Evolutionary conservation across 1,140 invertebrate species (phyloP).

Genomic region (Drosophila mayri): DNA sequence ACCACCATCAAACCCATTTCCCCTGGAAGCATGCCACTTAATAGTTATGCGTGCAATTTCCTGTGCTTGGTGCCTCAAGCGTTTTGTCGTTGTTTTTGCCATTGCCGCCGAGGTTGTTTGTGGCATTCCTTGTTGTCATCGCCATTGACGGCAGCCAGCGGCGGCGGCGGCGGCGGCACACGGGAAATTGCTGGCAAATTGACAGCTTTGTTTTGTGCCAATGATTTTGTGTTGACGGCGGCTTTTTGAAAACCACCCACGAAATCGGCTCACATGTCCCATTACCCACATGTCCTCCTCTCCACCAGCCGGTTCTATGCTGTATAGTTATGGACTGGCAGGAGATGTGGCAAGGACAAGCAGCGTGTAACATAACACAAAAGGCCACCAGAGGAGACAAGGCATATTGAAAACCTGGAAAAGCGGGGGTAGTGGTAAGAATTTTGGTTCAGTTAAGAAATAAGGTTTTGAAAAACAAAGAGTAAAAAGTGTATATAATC

Average conservation of each 20-base stretch:
- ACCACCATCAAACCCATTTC: neutral
- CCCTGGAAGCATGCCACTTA: slow-evolving; percentile 67
- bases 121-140: slow-evolving; percentile 40
- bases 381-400: slow-evolving; percentile 14
- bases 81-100: slow-evolving; percentile 55
- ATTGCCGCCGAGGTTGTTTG: slow-evolving; percentile 28
- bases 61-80: slow-evolving; percentile 64
- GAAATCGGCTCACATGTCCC: slow-evolving; percentile 53
- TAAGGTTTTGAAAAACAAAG: neutral
- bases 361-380: slow-evolving; percentile 30
- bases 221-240: slow-evolving; percentile 53
- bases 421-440: neutral
- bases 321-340: slow-evolving; percentile 6
- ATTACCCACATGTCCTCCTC: slow-evolving; percentile 10
- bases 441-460: neutral
- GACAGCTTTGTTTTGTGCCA: slow-evolving; percentile 78
- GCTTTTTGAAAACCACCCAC: slow-evolving; percentile 43
- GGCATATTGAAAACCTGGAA: neutral
- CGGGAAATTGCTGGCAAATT: slow-evolving; percentile 76
- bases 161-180: slow-evolving; percentile 14
- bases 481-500: too few species aligned
- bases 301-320: neutral
- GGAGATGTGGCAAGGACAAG: slow-evolving; percentile 19
- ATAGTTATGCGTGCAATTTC: slow-evolving; percentile 83
- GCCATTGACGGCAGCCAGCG: slow-evolving; percentile 8